Evolutionary conservation across 2,888 invertebrate species (phyloP), one percentile per base, ranked within the genome.

Genomic region (Agonopterix heracliana): DNA sequence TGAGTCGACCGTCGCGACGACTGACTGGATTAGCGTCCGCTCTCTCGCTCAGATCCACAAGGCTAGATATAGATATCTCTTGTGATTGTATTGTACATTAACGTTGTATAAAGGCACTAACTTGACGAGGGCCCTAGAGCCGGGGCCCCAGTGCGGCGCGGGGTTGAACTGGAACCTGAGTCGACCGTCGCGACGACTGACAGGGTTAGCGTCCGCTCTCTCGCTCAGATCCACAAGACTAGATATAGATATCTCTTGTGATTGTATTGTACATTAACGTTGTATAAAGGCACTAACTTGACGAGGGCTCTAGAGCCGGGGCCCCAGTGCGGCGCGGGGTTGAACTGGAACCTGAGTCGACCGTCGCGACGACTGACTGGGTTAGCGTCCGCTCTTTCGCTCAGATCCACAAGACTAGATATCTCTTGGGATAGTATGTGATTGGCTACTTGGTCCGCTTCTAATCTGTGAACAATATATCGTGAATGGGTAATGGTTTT

Each of bases 291-390:
- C 35, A 78, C 90, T 85, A 78, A 95, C 95, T 95, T 95, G 12
- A 94, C 92, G 13, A 91, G 93, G 0, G 96, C 92, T 59, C 93
- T 90, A 0, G 94, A 92, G 45, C 97, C 98, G 0, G 98, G 98
- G 1, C 98, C 98, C 98, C 98, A 98, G 78, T 93, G 89, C 0
- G 93, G 92, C 34, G 93, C 84, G 0, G 98, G 98, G 86, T 98
- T 98, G 60, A 90, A 90, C 75, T 96, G 98, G 81, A 95, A 98
- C 41, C 98, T 88, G 1, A 95, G 86, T 14, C 94, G 81, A 0
- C 94, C 92, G 48, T 91, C 89, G 56, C 91, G 90, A 5, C 95
- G 90, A 34, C 97, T 97, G 44, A 81, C 74, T 0, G 98, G 97
- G 82, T 96, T 95, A 0, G 97, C 96, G 40, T 92, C 90, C 0